Conservation (phyloP, 1,140 invertebrate genomes). For the Anthonomus grandis region DNA sequence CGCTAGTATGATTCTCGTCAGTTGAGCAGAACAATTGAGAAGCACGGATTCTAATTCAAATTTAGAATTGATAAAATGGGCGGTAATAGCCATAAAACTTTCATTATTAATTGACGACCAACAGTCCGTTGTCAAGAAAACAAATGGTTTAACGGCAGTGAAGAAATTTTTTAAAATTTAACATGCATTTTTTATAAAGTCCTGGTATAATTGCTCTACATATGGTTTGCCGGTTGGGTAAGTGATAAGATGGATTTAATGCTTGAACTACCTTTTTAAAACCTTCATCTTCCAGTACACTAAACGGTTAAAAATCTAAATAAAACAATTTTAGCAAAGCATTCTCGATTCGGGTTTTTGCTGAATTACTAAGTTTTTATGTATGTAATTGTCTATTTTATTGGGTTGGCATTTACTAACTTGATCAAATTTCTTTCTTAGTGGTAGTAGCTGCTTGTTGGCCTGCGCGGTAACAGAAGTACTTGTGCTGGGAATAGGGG, state of each 20-base stretch:
- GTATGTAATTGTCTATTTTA: conserved; percentile 5
- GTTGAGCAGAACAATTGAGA: conserved; percentile 39
- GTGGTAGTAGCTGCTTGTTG: not conserved
- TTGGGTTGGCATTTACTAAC: conserved; percentile 1
- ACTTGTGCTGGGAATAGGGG: not conserved
- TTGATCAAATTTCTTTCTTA: not conserved
- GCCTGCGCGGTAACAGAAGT: no score
- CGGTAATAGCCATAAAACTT: no score
- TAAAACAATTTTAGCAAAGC: conserved; percentile 25
- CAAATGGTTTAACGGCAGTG: not conserved
- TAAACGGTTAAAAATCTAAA: conserved; percentile 38
- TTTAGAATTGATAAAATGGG: no score
- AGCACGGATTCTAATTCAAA: no score
- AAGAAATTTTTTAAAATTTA: no score
- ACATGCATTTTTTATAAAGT: conserved; percentile 15
- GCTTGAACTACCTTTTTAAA: conserved; percentile 32
- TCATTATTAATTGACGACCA: conserved; percentile 30
- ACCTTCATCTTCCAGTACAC: conserved; percentile 36
- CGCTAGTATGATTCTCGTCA: no score
- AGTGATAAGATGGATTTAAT: conserved; percentile 37
- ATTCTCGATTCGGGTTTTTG: conserved; percentile 27
- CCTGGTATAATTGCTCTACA: conserved; percentile 25
- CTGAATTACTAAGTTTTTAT: conserved; percentile 1
- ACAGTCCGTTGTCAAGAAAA: conserved; percentile 24
- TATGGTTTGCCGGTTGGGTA: conserved; percentile 34